Conservation (phyloP, 2,888 invertebrate genomes). For the Epinotia ramella region DNA sequence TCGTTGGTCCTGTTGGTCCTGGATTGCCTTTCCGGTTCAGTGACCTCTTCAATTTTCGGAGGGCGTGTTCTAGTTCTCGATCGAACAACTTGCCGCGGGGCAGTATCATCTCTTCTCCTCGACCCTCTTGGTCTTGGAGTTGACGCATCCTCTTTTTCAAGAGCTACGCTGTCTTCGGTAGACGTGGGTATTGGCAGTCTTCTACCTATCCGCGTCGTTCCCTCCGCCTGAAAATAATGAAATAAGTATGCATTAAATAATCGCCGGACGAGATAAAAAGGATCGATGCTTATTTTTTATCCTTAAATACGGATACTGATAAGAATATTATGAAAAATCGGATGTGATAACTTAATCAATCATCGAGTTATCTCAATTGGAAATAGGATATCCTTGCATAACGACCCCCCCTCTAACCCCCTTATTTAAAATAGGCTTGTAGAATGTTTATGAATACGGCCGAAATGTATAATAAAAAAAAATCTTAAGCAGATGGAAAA, state of each 20-base stretch:
- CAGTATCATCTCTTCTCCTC: constrained; percentile 66
- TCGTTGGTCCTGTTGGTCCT: constrained; percentile 63
- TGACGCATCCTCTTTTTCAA: constrained; percentile 60
- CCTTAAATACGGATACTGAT: constrained; percentile 10
- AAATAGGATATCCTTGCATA: constrained; percentile 21
- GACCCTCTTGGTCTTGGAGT: constrained; percentile 67
- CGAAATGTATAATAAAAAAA: no score
- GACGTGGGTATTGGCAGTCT: constrained; percentile 61
- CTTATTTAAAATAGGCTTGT: no score
- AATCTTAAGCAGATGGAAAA: no score
- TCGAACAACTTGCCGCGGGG: constrained; percentile 58
- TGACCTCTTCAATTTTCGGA: constrained; percentile 51
- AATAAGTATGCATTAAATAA: constrained; percentile 14
- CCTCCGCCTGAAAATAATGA: constrained; percentile 69
- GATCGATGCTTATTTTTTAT: constrained; percentile 4
- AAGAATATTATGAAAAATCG: constrained; percentile 19
- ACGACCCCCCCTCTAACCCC: no score
- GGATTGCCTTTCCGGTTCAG: constrained; percentile 53
- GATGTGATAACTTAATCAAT: constrained; percentile 10
- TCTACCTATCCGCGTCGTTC: constrained; percentile 65
- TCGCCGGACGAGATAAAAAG: constrained; percentile 1
- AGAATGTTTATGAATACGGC: no score
- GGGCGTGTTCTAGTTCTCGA: constrained; percentile 67
- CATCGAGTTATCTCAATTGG: neutral
- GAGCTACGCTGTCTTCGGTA: constrained; percentile 57